Conservation (phyloP, 2,113 vertebrate genomes). For the Onychostoma macrolepis region DNA sequence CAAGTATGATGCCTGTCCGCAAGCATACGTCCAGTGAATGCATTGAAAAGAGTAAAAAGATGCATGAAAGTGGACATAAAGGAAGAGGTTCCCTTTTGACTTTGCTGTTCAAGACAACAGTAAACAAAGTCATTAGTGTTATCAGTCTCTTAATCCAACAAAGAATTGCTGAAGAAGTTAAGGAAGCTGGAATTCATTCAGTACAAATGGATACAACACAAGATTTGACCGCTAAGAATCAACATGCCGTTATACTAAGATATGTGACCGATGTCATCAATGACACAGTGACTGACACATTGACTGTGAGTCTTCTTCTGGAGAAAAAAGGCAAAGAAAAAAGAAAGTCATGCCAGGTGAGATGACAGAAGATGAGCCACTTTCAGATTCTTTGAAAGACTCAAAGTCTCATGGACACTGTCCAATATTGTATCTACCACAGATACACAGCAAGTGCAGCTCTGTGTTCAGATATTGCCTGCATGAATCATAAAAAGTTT, state of each 20-base stretch:
- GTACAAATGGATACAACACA: slow-evolving; percentile 47
- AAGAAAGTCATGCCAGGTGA: background rate
- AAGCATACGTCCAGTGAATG: background rate
- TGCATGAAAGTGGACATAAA: background rate
- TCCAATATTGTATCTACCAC: background rate
- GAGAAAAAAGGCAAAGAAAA: background rate
- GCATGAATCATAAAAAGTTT: background rate
- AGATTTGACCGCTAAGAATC: slow-evolving; percentile 2
- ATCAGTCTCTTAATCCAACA: background rate
- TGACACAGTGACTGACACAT: background rate
- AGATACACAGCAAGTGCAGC: background rate
- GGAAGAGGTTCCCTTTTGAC: background rate
- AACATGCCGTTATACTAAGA: background rate
- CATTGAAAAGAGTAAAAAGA: slow-evolving; percentile 4
- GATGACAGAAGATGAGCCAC: background rate
- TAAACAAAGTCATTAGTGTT: background rate
- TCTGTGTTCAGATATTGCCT: background rate
- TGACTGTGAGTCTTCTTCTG: background rate
- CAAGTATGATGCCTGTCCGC: background rate
- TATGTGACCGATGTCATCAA: background rate
- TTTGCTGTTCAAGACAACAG: background rate
- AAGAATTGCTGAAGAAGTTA: background rate
- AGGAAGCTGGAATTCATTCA: slow-evolving; percentile 46
- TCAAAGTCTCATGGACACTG: background rate
- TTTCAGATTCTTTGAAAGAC: background rate